Base-by-base conservation (phyloP, 2,113 vertebrate species). In the Mus spicilegus region DNA sequence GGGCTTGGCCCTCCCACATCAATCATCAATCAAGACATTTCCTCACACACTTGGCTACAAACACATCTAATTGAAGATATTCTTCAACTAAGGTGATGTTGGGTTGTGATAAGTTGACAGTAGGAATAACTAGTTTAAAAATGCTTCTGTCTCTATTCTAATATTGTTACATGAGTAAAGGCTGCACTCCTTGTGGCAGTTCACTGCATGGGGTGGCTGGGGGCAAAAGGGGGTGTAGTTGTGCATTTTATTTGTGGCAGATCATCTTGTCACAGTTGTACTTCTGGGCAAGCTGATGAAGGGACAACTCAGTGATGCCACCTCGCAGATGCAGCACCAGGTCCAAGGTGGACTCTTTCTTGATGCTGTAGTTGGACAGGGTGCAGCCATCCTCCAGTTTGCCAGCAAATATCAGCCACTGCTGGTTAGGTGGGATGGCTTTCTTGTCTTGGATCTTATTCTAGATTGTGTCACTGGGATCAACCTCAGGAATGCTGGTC, bases 401-500 rank as follows among this genome's bases (percentile, higher is more conserved):
- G 58, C 58, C 5, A 13, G 58, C 17, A 1, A 58, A 61, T 24
- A 63, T 26, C 61, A 63, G 7, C 61, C 7, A 5, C 61, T 65
- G 63, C 26, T 65, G 26, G 26, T 67, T 30, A 30, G 63, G 26
- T 28, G 63, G 63, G 24, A 65, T 65, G 24, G 98, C 99, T 5
- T 99, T 99, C 88, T 99, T 99, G 72, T 99, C 99, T 2, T 99
- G 99, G 89, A 99, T 99, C 95, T 99, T 99, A 0, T 99, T 99
- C n/a, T 99, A 98, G 20, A 99, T 99, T 92, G 98, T 99, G 89
- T 99, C 99, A 20, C 99, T 99, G 14, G 99, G 99, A 82, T 99
- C 99, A 0, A 99, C 99, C 0, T 99, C 99, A 0, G 99, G 85
- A 0, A 98, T 99, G 97, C 99, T 99, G 49, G 99, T 99, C 93